Evolutionary conservation across 2,888 invertebrate genomes (phyloP).

Genomic region (Apomyelois bistriatella): DNA sequence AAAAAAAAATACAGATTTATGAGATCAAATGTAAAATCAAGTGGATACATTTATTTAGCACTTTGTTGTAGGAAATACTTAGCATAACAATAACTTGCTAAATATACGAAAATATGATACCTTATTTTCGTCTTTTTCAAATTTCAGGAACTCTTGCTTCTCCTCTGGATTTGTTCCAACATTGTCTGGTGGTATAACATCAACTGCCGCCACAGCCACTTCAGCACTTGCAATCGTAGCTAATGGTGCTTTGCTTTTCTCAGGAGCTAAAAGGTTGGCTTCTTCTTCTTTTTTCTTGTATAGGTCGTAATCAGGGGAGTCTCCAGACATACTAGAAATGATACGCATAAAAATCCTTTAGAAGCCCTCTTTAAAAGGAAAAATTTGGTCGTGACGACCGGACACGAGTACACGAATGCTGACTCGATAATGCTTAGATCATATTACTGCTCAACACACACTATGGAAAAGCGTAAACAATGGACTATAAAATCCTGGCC

Average conservation of each 20-base stretch:
- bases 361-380: conserved; percentile 5
- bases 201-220: conserved; percentile 29
- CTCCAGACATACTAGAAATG: conserved; percentile 64
- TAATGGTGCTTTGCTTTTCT: conserved; percentile 35
- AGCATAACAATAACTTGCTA: no score
- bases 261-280: conserved; percentile 42
- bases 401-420: not conserved
- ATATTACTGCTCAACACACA: conserved; percentile 22
- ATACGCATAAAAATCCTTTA: conserved; percentile 9
- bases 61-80: no score
- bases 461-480: conserved; percentile 37
- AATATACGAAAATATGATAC: conserved; percentile 24
- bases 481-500: conserved; percentile 27
- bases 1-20: no score
- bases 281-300: conserved; percentile 62
- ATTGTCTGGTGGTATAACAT: conserved; percentile 33
- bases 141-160: conserved; percentile 44
- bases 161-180: conserved; percentile 38
- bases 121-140: conserved; percentile 47
- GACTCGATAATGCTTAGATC: conserved; percentile 13
- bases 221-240: conserved; percentile 28
- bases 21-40: no score
- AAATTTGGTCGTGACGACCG: not conserved
- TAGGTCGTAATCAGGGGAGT: conserved; percentile 51
- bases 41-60: no score